Conservation (phyloP, 2,888 invertebrate species). For the Sialis fuliginosa region DNA sequence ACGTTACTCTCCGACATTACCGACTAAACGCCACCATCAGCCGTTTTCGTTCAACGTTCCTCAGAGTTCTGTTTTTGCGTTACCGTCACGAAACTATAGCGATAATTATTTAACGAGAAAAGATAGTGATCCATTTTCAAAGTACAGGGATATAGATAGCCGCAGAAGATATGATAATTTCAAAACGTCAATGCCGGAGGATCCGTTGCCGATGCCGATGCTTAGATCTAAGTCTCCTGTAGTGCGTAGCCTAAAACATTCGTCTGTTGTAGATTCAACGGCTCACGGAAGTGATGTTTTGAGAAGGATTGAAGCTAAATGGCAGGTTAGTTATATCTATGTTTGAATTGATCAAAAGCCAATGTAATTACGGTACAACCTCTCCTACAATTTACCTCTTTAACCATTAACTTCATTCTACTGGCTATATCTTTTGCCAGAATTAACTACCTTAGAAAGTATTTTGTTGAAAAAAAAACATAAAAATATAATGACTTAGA, state of each 20-base stretch:
- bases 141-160: neutral
- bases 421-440: too few species aligned
- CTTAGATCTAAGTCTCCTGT: conserved; percentile 32
- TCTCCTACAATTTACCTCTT: too few species aligned
- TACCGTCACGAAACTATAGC: neutral
- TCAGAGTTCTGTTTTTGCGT: conserved; percentile 20
- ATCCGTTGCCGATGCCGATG: conserved; percentile 40
- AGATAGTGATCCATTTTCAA: neutral
- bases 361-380: too few species aligned
- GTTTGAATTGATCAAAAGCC: neutral
- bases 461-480: too few species aligned
- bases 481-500: too few species aligned
- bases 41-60: conserved; percentile 30
- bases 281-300: conserved; percentile 19
- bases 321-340: conserved; percentile 25
- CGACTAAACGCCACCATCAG: conserved; percentile 16
- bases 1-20: conserved; percentile 26
- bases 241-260: conserved; percentile 24
- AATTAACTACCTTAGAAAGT: too few species aligned
- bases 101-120: neutral
- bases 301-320: conserved; percentile 27
- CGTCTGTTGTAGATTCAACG: conserved; percentile 17
- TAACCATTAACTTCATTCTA: too few species aligned
- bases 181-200: conserved; percentile 11
- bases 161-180: neutral